Percentiles rank a stretch among this genome's conserved stretches.
Evolutionary conservation across 1,140 invertebrate species (phyloP).

Genomic region (Temnothorax longispinosus): DNA sequence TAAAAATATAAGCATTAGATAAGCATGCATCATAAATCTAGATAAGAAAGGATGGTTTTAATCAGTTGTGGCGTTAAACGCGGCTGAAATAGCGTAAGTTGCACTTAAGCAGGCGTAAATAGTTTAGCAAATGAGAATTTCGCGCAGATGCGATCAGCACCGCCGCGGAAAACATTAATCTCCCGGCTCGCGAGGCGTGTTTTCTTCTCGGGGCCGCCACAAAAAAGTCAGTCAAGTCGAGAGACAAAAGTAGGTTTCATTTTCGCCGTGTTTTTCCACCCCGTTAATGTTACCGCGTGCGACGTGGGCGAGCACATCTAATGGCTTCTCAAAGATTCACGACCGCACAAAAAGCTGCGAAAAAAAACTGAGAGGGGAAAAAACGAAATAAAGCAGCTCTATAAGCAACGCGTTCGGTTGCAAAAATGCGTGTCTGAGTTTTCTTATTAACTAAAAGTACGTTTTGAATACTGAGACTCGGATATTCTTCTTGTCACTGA

Average conservation of each 20-base stretch:
- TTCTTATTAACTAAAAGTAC: slow-evolving; percentile 14
- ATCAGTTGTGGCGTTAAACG: slow-evolving; percentile 33
- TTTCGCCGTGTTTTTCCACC: slow-evolving; percentile 40
- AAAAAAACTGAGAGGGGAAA: neutral
- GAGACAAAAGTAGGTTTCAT: slow-evolving; percentile 59
- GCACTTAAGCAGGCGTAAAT: slow-evolving; percentile 53
- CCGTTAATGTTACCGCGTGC: slow-evolving; percentile 32
- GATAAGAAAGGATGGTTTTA: slow-evolving; percentile 27
- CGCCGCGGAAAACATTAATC: slow-evolving; percentile 53
- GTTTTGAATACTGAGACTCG: neutral
- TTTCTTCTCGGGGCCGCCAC: neutral
- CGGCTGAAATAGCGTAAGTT: slow-evolving; percentile 38
- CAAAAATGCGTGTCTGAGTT: neutral
- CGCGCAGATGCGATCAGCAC: slow-evolving; percentile 46
- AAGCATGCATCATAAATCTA: slow-evolving; percentile 21
- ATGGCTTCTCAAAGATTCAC: slow-evolving; percentile 49
- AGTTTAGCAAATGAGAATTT: slow-evolving; percentile 54
- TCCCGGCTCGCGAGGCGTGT: slow-evolving; percentile 20
- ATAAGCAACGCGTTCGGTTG: neutral
- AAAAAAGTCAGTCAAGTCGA: slow-evolving; percentile 55
- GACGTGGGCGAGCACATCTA: slow-evolving; percentile 33
- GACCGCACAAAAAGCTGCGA: neutral
- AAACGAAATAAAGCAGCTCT: neutral
- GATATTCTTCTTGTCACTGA: neutral
- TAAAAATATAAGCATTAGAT: slow-evolving; percentile 32